Conservation (phyloP, 2,113 vertebrate species). For the Mugil cephalus region DNA sequence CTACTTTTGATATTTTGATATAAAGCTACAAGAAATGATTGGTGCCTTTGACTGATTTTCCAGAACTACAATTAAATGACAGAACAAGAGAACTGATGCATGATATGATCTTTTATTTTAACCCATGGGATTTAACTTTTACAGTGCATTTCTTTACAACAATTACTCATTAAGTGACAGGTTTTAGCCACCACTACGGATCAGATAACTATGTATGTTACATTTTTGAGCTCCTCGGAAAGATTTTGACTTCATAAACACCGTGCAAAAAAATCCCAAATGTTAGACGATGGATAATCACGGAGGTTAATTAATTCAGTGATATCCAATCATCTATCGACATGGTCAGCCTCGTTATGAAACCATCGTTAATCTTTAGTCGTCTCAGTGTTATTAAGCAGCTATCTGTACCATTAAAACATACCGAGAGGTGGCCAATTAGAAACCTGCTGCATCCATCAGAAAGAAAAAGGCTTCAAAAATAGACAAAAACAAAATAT, state of each 20-base stretch:
- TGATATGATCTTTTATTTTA: slow-evolving; percentile 85
- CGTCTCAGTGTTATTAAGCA: slow-evolving; percentile 71
- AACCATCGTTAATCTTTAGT: slow-evolving; percentile 66
- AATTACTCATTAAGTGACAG: slow-evolving; percentile 83
- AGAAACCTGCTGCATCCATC: slow-evolving; percentile 73
- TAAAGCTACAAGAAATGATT: too few relatives aligned
- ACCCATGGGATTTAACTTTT: slow-evolving; percentile 84
- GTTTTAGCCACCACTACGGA: slow-evolving; percentile 82
- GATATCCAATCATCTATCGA: slow-evolving; percentile 54
- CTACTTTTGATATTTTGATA: too few relatives aligned
- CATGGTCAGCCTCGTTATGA: slow-evolving; percentile 47
- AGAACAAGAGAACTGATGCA: slow-evolving; percentile 21
- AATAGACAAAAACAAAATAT: slow-evolving; percentile 77
- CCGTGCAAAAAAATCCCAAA: slow-evolving; percentile 63
- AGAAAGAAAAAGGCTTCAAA: slow-evolving; percentile 67
- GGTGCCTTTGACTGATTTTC: not conserved
- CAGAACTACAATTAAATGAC: not conserved
- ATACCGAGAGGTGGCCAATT: slow-evolving; percentile 72
- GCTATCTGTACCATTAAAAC: slow-evolving; percentile 78
- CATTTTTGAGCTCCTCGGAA: slow-evolving; percentile 76
- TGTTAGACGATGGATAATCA: slow-evolving; percentile 63
- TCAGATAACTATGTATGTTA: slow-evolving; percentile 82
- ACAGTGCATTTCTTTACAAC: slow-evolving; percentile 89
- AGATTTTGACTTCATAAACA: slow-evolving; percentile 78
- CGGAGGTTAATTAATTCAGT: slow-evolving; percentile 62